phyloP scores from a whole-genome alignment of 2,797 vertebrate genomes.

The Lycodopsis pacificus region DNA sequence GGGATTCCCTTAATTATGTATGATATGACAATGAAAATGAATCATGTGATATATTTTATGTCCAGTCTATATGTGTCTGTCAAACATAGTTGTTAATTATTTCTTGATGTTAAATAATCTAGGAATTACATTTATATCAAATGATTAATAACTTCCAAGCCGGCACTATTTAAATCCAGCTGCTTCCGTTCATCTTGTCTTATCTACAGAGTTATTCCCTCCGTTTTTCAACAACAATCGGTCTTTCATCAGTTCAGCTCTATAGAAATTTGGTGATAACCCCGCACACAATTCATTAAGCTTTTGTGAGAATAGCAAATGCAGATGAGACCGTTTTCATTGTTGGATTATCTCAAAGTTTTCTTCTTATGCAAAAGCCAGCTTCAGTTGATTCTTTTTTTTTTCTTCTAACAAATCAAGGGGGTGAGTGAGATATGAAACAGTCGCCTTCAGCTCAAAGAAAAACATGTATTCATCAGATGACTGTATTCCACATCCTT shows the following conservation, averaged over 20 bases:
- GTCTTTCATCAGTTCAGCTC: slow-evolving; percentile 41
- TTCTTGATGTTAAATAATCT: slow-evolving; percentile 19
- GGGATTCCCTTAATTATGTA: slow-evolving; percentile 13
- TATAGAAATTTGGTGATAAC: slow-evolving; percentile 49
- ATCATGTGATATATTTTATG: not conserved
- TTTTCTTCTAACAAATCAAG: slow-evolving; percentile 34
- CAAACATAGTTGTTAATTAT: slow-evolving; percentile 2
- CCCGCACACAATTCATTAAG: slow-evolving; percentile 47
- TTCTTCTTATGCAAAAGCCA: slow-evolving; percentile 45
- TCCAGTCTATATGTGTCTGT: not conserved
- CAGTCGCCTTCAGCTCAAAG: slow-evolving; percentile 36
- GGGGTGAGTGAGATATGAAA: slow-evolving; percentile 49
- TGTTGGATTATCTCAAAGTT: slow-evolving; percentile 58
- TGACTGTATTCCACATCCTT: slow-evolving; percentile 44
- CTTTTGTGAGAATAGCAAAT: slow-evolving; percentile 50
- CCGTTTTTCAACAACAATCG: slow-evolving; percentile 19
- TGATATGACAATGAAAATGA: not conserved
- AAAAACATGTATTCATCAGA: slow-evolving; percentile 56
- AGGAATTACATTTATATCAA: slow-evolving; percentile 16
- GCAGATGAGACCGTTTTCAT: slow-evolving; percentile 48
- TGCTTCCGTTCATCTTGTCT: slow-evolving; percentile 5
- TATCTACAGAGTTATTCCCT: slow-evolving; percentile 38
- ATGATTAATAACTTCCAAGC: slow-evolving; percentile 12
- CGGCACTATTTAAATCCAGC: slow-evolving; percentile 18
- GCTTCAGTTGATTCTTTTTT: slow-evolving; percentile 28